Conservation (phyloP, 2,888 invertebrate genomes). For the Digitonthophagus gazella region DNA sequence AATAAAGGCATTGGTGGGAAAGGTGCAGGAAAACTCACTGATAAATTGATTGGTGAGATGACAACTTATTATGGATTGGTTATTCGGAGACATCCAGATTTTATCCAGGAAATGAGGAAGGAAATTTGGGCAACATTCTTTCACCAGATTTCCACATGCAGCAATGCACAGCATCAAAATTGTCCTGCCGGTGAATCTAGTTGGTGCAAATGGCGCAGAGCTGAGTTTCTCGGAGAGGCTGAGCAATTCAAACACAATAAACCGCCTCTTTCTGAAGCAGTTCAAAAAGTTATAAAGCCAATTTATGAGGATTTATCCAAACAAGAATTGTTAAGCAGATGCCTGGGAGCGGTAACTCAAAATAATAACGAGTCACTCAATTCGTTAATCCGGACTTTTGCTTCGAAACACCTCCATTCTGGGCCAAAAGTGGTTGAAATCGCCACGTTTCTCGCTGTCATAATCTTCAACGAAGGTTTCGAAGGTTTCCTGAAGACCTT, state of each 20-base stretch:
- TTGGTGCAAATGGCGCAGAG: slow-evolving; percentile 26
- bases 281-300: slow-evolving; percentile 25
- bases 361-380: slow-evolving; percentile 25
- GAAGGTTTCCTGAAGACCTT: neutral
- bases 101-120: slow-evolving; percentile 37
- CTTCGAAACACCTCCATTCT: slow-evolving; percentile 25
- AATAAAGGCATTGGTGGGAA: slow-evolving; percentile 25
- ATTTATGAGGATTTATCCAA: slow-evolving; percentile 28
- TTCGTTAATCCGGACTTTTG: slow-evolving; percentile 26
- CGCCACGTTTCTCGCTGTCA: slow-evolving; percentile 20
- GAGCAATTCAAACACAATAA: slow-evolving; percentile 19
- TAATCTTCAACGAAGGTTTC: slow-evolving; percentile 19
- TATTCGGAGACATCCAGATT: slow-evolving; percentile 37
- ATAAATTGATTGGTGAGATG: slow-evolving; percentile 35
- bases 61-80: slow-evolving; percentile 40
- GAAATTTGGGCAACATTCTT: slow-evolving; percentile 40
- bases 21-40: slow-evolving; percentile 26
- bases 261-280: slow-evolving; percentile 5
- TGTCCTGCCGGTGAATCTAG: slow-evolving; percentile 19
- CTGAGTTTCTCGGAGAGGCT: slow-evolving; percentile 1
- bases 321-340: slow-evolving; percentile 26
- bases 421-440: slow-evolving; percentile 25
- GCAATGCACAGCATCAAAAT: slow-evolving; percentile 29
- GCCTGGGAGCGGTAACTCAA: slow-evolving; percentile 24
- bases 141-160: slow-evolving; percentile 39